Evolutionary conservation across 2,797 vertebrate genomes (phyloP).

Genomic region (Spea hammondii): DNA sequence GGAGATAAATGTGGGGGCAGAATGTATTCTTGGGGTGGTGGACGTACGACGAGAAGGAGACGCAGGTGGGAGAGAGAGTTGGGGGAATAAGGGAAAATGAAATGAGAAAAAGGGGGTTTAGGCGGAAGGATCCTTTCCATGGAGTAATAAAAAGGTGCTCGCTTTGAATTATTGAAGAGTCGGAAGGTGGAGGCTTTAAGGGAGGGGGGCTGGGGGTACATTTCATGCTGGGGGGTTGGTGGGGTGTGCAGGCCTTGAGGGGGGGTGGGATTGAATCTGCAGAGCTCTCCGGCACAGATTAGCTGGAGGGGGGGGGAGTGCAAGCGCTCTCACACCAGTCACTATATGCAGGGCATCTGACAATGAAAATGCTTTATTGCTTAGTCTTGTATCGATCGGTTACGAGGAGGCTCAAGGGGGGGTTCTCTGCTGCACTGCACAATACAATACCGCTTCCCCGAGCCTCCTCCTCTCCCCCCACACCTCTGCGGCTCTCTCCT

Average conservation of each 20-base stretch:
- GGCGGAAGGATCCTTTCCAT: constrained; percentile 49
- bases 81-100: constrained; percentile 28
- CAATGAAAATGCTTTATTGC: constrained; percentile 96
- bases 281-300: constrained; percentile 44
- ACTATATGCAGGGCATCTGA: constrained; percentile 94
- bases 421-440: constrained; percentile 58
- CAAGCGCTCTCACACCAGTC: constrained; percentile 71
- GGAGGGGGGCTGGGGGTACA: constrained; percentile 68
- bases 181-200: constrained; percentile 47
- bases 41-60: not conserved
- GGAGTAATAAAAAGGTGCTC: constrained; percentile 55
- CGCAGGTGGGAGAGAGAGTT: not conserved
- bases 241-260: constrained; percentile 42
- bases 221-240: constrained; percentile 29
- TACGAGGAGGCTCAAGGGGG: constrained; percentile 72
- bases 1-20: not conserved
- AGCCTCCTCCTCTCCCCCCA: constrained; percentile 56
- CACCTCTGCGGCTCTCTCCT: constrained; percentile 63
- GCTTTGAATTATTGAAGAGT: constrained; percentile 55
- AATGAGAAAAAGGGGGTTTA: constrained; percentile 42
- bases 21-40: not conserved
- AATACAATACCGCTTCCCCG: constrained; percentile 45
- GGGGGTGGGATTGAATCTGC: constrained; percentile 36
- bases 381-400: constrained; percentile 91
- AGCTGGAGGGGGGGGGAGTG: constrained; percentile 54